Base-by-base conservation (phyloP, 2,113 vertebrate species). In the Phaetusa simplex region DNA sequence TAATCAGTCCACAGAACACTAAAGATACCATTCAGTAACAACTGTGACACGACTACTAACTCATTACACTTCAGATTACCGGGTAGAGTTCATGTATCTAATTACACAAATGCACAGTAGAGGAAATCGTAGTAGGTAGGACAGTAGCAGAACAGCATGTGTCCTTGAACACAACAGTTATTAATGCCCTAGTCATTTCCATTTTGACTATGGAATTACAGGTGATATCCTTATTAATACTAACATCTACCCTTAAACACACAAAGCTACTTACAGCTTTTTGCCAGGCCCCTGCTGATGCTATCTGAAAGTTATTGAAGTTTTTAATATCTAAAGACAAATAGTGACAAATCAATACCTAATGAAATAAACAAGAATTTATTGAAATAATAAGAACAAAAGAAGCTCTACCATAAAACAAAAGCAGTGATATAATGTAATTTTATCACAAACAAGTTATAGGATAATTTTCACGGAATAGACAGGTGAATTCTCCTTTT, bases 121-220 rank as follows among this genome's bases (percentile, higher is more conserved):
- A 73, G 24, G 12, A 85, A 89, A 55, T 38, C 11, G 38, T 50
- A 32, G 22, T 12, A 22, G 29, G 58, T 26, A 82, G n/a, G 21
- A 24, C 0, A 36, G 15, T 1, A 15, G 27, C 13, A 19, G 66
- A 12, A 12, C 15, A 17, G 18, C 36, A 72, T 1, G 0, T 32
- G 27, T 38, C 26, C 21, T 82, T 69, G 50, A 64, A 12, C 43
- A 62, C 32, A 36, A 30, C 13, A 30, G 30, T 58, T 56, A 42
- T 52, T 45, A 53, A 45, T 61, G 34, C 36, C 12, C 34, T 59
- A 32, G 8, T 34, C 17, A 38, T 21, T 40, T n/a, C 13, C 43
- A 26, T 77, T 45, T 72, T 67, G 4, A 67, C 26, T 34, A 5
- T 7, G 23, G 40, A 85, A 91, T 27, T 73, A 14, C 36, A 90